Percentiles rank a stretch among this genome's conserved stretches.
Conservation (phyloP, 2,888 invertebrate species). For the Thecocarcelia acutangulata region DNA sequence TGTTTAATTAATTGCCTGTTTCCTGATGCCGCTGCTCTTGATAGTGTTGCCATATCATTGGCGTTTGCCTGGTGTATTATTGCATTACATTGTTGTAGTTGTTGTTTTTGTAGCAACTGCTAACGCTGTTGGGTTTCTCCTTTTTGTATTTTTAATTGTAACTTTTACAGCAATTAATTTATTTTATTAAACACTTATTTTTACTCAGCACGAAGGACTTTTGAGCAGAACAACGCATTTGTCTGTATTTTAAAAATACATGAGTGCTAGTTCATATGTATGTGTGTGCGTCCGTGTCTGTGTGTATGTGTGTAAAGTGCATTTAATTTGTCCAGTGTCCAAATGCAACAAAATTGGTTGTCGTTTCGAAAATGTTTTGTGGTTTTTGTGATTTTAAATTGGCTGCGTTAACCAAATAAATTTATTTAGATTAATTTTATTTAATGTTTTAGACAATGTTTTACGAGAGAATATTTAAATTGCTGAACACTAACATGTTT, state of each 20-base stretch:
- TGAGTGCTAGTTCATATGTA: background rate
- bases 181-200: slow-evolving; percentile 71
- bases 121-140: slow-evolving; percentile 45
- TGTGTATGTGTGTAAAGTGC: slow-evolving; percentile 34
- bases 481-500: background rate
- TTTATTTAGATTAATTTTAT: slow-evolving; percentile 70
- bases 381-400: slow-evolving; percentile 70
- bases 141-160: slow-evolving; percentile 65
- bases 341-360: slow-evolving; percentile 67
- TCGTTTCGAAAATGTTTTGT: slow-evolving; percentile 68
- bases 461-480: slow-evolving; percentile 49
- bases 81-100: slow-evolving; percentile 18
- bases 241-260: slow-evolving; percentile 29
- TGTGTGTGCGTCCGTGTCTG: background rate
- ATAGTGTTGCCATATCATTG: slow-evolving; percentile 63
- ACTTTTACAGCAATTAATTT: slow-evolving; percentile 70
- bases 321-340: slow-evolving; percentile 65
- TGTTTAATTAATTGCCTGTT: slow-evolving; percentile 77
- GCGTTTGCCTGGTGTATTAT: slow-evolving; percentile 38
- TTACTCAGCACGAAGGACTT: slow-evolving; percentile 44
- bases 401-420: slow-evolving; percentile 68
- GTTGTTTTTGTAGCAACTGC: slow-evolving; percentile 30
- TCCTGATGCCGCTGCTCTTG: slow-evolving; percentile 56
- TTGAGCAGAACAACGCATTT: slow-evolving; percentile 21
- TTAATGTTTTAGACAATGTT: slow-evolving; percentile 64